Base-by-base conservation (phyloP, 2,113 vertebrate genomes). In the Calyptomena viridis region DNA sequence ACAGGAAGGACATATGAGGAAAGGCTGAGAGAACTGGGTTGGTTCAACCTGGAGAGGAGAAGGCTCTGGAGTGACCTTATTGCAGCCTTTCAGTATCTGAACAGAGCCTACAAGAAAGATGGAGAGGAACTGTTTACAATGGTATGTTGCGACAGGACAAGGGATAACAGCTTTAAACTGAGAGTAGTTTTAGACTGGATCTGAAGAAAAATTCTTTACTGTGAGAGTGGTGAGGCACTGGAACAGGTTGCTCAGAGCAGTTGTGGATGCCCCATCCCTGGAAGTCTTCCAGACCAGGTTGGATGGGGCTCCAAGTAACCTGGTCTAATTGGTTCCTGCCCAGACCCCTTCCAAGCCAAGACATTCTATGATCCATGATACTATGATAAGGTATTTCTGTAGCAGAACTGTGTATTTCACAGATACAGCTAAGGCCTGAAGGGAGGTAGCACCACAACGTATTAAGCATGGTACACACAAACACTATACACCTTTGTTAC, bases 401-500 rank as follows among this genome's bases (percentile, higher is more conserved):
- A 67, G 58, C 33, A 60, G 47, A 23, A 25, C 27, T 19, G 10
- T 22, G 4, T 44, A 25, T 62, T 91, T 52, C 40, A 23, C 50
- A 78, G 40, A 58, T 33, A 33, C 11, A 40, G 52, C 33, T 44
- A 81, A 60, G 73, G 49, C 50, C 50, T 76, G 14, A 0, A 4
- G 71, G 52, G 12, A 77, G 14, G 33, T 35, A 73, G 40, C 25
- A 64, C 53, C 37, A 9, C 13, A 73, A 23, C 4, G 1, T 12
- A 55, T 23, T 19, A 78, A 23, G 40, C 24, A 44, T 4, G 0
- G 0, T 11, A 46, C 5, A 18, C 7, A n/a, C 10, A 37, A 69
- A 35, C n/a, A 63, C 8, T 6, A 6, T 1, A n/a, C 5, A 75
- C 21, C 9, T 66, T 25, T 0, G 2, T 47, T 11, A 75, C 16